These are phyloP conservation scores for Enteromius radiatus DNA, from an alignment of 2,797 vertebrate genomes.

Conservation along the genomic window DNA sequence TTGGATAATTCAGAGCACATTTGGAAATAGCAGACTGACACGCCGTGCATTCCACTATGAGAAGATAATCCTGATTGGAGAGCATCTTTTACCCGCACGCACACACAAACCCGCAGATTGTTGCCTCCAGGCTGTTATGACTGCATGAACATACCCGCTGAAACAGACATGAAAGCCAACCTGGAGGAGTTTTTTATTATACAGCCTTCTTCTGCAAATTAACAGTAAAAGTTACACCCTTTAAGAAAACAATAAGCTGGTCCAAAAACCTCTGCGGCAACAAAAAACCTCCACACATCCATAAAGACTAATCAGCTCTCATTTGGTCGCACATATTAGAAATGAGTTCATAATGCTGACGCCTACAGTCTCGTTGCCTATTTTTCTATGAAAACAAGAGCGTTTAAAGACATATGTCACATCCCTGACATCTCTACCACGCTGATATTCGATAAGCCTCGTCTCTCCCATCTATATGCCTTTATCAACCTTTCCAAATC, in stretches of 20 bases:
- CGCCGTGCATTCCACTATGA: constrained; percentile 70
- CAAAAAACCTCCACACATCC: constrained; percentile 44
- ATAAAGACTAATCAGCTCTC: constrained; percentile 56
- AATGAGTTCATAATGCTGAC: constrained; percentile 14
- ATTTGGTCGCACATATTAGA: constrained; percentile 1
- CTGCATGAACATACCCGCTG: constrained; percentile 74
- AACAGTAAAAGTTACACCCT: constrained; percentile 77
- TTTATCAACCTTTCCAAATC: constrained; percentile 52
- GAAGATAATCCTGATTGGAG: constrained; percentile 72
- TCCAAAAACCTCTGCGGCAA: constrained; percentile 62
- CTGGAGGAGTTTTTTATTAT: constrained; percentile 68
- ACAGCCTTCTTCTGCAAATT: constrained; percentile 73
- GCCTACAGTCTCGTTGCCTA: not conserved
- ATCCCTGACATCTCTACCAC: constrained; percentile 29
- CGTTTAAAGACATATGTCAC: constrained; percentile 34
- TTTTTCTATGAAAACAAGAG: constrained; percentile 16
- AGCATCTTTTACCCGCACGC: constrained; percentile 54
- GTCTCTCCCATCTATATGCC: constrained; percentile 45
- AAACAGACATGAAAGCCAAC: constrained; percentile 79
- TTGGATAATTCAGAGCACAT: constrained; percentile 50
- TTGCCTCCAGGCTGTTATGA: constrained; percentile 76
- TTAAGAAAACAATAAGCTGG: constrained; percentile 74
- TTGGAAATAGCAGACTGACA: constrained; percentile 63
- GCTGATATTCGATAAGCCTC: constrained; percentile 49
- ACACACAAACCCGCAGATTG: constrained; percentile 60